Conservation (phyloP, 2,888 invertebrate genomes). For the Polietes domitor region DNA sequence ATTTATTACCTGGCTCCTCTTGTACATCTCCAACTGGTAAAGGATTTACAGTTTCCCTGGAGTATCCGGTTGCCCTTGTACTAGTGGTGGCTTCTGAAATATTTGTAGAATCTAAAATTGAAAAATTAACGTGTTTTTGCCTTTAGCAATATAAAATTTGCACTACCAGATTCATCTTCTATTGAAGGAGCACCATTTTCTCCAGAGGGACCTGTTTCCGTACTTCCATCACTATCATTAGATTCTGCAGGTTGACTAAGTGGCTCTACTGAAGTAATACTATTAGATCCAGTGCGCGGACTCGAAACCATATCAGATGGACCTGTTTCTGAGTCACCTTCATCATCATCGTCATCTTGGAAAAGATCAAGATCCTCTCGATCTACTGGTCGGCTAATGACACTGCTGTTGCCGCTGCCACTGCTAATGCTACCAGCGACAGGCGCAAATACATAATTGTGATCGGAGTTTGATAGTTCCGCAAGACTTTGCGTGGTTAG, state of each 20-base stretch:
- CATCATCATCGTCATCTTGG: constrained; percentile 54
- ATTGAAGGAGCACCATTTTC: not conserved
- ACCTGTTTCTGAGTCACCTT: not conserved
- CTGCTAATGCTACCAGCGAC: not conserved
- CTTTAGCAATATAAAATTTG: not conserved
- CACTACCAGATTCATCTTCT: constrained; percentile 1
- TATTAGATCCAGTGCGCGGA: not conserved
- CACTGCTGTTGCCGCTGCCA: constrained; percentile 5
- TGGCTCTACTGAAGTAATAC: not conserved
- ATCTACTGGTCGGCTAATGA: constrained; percentile 28
- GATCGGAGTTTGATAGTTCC: constrained; percentile 30
- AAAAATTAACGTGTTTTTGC: not conserved
- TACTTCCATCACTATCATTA: constrained; percentile 40
- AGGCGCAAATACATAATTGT: constrained; percentile 47
- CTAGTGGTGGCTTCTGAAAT: not conserved
- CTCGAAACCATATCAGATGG: not conserved
- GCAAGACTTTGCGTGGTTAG: constrained; percentile 8
- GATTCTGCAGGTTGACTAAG: no score
- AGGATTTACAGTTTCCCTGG: constrained; percentile 31
- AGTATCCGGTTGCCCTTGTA: not conserved
- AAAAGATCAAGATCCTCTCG: constrained; percentile 53
- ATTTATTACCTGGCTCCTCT: not conserved
- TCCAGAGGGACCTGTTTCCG: not conserved
- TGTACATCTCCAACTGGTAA: not conserved
- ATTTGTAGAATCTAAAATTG: constrained; percentile 1